Evolutionary conservation across 2,113 vertebrate species (phyloP), one percentile per base, ranked within the genome.

Genomic region (Aythya baeri): DNA sequence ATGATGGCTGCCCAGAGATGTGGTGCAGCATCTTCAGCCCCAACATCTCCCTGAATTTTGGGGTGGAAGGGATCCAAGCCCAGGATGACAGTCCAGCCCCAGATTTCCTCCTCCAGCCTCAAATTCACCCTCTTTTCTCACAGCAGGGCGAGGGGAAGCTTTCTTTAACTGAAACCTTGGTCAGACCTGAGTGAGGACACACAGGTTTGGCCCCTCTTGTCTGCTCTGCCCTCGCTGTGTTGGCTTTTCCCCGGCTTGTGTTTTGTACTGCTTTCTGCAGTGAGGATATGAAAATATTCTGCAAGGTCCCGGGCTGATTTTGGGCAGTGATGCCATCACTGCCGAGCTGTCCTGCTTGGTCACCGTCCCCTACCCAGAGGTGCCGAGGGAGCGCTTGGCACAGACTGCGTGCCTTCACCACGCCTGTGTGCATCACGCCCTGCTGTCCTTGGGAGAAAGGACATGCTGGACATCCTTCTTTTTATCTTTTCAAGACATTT

Each of bases 341-440:
- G 7, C 2, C 2, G 16, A 61, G 41, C 41, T 43, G 58, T 61
- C 54, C 50, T 83, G 54, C 32, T 65, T 0, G 0, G 34, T 18
- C 75, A 36, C 43, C 1, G 2, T 34, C 22, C 29, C 70, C 26
- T 83, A 34, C 46, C 0, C 4, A 79, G 70, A 6, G 2, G 7
- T 54, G 66, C n/a, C 66, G 55, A n/a, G 54, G 23, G 34, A 83
- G 29, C 1, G 0, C 41, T 17, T n/a, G 77, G 52, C 38, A 59
- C 1, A 7, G 29, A 25, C 76, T 55, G 44, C 25, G 67, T 23
- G 31, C 34, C 62, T 71, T 89, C 86, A 6, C 4, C 2, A 4
- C 49, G 43, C 75, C 17, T 3, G 22, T 1, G 10, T 18, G n/a
- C 73, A n/a, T 27, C 72, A 17, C 1, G 16, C n/a, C 73, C 82